A percentile compares a stretch with the other conserved stretches of the same genome.
Conservation (phyloP, 2,888 invertebrate species). For the Cynaeus angustus region DNA sequence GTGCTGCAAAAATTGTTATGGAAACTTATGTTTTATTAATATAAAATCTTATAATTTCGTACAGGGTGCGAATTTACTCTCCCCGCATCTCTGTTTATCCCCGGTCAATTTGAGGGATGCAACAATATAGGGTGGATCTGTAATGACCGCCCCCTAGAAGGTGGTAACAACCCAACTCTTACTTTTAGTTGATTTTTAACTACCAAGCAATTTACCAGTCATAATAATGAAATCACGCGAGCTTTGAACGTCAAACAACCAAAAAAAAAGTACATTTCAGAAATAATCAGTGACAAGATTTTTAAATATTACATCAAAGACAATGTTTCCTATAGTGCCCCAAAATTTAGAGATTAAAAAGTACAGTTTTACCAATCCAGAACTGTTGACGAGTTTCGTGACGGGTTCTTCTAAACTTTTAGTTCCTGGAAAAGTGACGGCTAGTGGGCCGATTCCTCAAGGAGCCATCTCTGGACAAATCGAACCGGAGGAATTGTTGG, state of each 20-base stretch:
- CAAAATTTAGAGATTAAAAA: conserved; percentile 54
- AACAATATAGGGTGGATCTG: conserved; percentile 58
- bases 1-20: no score
- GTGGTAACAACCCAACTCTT: conserved; percentile 64
- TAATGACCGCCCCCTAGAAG: conserved; percentile 64
- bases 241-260: conserved; percentile 55
- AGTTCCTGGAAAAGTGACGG: conserved; percentile 68
- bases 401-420: conserved; percentile 64
- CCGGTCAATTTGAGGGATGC: conserved; percentile 59
- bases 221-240: conserved; percentile 50
- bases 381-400: conserved; percentile 59
- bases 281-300: no score
- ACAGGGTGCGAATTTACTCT: not conserved
- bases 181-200: conserved; percentile 62
- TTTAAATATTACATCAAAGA: no score
- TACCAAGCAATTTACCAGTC: conserved; percentile 57
- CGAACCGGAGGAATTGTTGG: conserved; percentile 62
- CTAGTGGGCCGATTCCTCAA: conserved; percentile 65
- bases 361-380: conserved; percentile 47
- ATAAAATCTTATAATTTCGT: not conserved
- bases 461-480: conserved; percentile 65
- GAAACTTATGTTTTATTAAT: no score
- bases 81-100: conserved; percentile 51
- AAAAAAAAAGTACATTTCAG: no score
- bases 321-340: conserved; percentile 63